phyloP scores from a whole-genome alignment of 2,888 invertebrate species.

The Noctua comes region DNA sequence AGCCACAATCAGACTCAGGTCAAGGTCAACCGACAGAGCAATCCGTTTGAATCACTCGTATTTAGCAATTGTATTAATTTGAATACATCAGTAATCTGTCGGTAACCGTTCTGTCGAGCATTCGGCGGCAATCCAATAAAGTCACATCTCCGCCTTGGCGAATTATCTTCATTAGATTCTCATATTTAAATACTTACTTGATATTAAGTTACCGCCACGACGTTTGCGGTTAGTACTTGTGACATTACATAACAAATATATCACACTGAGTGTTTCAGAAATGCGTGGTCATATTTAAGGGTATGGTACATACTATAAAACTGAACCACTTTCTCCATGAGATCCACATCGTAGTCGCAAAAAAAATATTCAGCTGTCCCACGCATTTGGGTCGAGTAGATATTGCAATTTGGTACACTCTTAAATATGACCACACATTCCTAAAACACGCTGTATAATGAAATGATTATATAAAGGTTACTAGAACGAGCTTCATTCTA shows the following conservation, averaged over 20 bases:
- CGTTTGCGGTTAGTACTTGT: background rate
- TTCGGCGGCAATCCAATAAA: constrained; percentile 56
- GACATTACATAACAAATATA: background rate
- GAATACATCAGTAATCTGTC: constrained; percentile 69
- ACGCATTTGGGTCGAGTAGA: background rate
- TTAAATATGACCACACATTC: background rate
- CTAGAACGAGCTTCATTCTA: background rate
- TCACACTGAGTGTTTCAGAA: background rate
- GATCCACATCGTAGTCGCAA: background rate
- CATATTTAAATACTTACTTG: constrained; percentile 46
- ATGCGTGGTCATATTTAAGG: background rate
- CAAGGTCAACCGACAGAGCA: constrained; percentile 28
- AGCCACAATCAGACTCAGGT: constrained; percentile 12
- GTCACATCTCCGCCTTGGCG: constrained; percentile 36
- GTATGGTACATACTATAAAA: background rate
- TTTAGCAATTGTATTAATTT: constrained; percentile 70
- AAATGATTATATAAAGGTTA: background rate
- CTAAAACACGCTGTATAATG: background rate
- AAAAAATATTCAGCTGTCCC: background rate
- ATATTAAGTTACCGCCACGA: constrained; percentile 25
- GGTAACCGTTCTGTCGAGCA: constrained; percentile 52
- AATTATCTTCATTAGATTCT: constrained; percentile 47
- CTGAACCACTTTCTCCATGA: background rate
- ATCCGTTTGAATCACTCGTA: constrained; percentile 60
- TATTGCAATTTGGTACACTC: background rate